phyloP scores from a whole-genome alignment of 2,888 invertebrate genomes.

The Trichopoda pennipes region DNA sequence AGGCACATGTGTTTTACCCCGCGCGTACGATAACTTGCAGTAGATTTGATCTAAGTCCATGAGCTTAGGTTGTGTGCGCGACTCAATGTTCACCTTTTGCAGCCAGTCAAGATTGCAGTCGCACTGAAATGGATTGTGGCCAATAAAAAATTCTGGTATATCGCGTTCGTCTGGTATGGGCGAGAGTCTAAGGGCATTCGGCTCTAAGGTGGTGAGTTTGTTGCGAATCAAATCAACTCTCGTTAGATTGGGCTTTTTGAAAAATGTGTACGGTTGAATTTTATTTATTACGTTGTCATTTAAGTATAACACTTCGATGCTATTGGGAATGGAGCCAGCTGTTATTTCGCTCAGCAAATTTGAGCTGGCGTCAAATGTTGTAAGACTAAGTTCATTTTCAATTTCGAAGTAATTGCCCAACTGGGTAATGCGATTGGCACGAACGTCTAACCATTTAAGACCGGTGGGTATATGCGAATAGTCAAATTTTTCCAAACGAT shows the following conservation, averaged over 20 bases:
- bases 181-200: constrained; percentile 91
- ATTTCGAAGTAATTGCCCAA: constrained; percentile 89
- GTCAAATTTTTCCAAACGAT: constrained; percentile 94
- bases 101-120: constrained; percentile 98
- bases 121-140: constrained; percentile 96
- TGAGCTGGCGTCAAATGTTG: constrained; percentile 93
- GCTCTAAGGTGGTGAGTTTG: constrained; percentile 93
- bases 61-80: constrained; percentile 91
- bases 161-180: constrained; percentile 89
- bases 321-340: constrained; percentile 90
- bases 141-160: constrained; percentile 94
- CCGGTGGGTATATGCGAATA: constrained; percentile 91
- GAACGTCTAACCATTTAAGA: constrained; percentile 93
- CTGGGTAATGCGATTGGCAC: constrained; percentile 91
- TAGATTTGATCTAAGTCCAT: constrained; percentile 94
- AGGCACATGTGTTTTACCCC: constrained; percentile 91
- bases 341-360: constrained; percentile 91
- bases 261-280: constrained; percentile 94
- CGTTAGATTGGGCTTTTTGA: constrained; percentile 93
- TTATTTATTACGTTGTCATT: constrained; percentile 93
- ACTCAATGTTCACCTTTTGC: constrained; percentile 92
- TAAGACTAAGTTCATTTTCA: constrained; percentile 87
- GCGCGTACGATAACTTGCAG: constrained; percentile 92
- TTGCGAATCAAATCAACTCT: constrained; percentile 96
- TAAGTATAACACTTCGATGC: constrained; percentile 91